phyloP scores from a whole-genome alignment of 2,113 vertebrate genomes.

The Abramis brama region DNA sequence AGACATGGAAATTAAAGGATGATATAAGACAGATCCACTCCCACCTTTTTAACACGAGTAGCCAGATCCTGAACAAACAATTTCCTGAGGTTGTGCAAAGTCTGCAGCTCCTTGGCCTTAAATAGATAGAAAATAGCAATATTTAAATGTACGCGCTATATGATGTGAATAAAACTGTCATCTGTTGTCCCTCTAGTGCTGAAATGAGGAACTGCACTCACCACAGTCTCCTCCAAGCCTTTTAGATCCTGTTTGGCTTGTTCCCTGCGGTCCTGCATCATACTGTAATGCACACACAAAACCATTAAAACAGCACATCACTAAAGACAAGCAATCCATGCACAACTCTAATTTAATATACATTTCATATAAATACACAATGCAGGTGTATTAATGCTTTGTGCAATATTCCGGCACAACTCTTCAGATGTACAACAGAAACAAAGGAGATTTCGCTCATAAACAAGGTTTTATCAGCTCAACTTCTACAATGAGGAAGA shows the following conservation, averaged over 20 bases:
- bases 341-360: background rate
- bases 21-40: background rate
- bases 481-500: background rate
- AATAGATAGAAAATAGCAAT: conserved; percentile 26
- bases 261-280: conserved; percentile 96
- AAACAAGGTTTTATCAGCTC: background rate
- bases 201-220: conserved; percentile 70
- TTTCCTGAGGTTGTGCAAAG: conserved; percentile 94
- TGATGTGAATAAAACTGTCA: background rate
- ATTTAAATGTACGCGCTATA: background rate
- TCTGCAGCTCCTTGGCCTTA: conserved; percentile 97
- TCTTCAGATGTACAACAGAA: background rate
- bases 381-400: background rate
- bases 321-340: background rate
- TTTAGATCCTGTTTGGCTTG: conserved; percentile 97
- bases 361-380: background rate
- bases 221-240: conserved; percentile 98
- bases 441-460: background rate
- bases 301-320: background rate
- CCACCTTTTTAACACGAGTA: conserved; percentile 97
- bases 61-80: conserved; percentile 97
- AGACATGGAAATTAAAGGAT: background rate
- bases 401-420: background rate
- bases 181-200: background rate
- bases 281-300: conserved; percentile 69